Evolutionary conservation across 2,888 invertebrate species (phyloP).

Genomic region (Linyphia triangularis): DNA sequence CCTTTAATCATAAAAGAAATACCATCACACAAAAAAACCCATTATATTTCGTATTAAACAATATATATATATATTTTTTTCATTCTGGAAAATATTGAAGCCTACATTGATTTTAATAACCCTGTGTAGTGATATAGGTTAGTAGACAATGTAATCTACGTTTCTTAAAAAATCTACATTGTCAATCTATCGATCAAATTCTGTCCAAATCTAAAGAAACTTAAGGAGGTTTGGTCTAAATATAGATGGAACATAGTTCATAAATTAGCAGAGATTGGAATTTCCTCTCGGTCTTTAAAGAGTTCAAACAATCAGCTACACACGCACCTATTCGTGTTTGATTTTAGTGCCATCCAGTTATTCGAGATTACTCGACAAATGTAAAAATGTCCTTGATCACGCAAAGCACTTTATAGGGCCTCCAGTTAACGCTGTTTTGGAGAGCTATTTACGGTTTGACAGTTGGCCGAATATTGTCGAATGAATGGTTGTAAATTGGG

Average conservation of each 20-base stretch:
- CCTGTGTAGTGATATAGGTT: neutral
- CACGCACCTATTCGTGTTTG: conserved; percentile 67
- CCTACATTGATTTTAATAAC: neutral
- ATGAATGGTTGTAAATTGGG: conserved; percentile 1
- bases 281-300: conserved; percentile 22
- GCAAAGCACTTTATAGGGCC: conserved; percentile 35
- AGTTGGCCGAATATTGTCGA: conserved; percentile 30
- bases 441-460: conserved; percentile 33
- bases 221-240: conserved; percentile 35
- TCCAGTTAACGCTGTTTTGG: conserved; percentile 38
- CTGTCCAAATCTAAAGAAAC: neutral
- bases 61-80: too few species aligned
- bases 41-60: too few species aligned
- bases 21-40: too few species aligned
- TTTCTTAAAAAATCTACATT: conserved; percentile 20
- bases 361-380: conserved; percentile 61
- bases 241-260: conserved; percentile 54
- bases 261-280: conserved; percentile 52
- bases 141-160: conserved; percentile 2
- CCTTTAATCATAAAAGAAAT: too few species aligned
- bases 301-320: conserved; percentile 55
- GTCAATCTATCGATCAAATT: conserved; percentile 38
- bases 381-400: conserved; percentile 58
- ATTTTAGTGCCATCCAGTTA: conserved; percentile 63
- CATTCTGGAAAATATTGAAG: too few species aligned